A percentile compares a stretch with the other conserved stretches of the same genome.
Evolutionary conservation across 2,888 invertebrate genomes (phyloP).

Genomic region (Ditylenchus weischeri): DNA sequence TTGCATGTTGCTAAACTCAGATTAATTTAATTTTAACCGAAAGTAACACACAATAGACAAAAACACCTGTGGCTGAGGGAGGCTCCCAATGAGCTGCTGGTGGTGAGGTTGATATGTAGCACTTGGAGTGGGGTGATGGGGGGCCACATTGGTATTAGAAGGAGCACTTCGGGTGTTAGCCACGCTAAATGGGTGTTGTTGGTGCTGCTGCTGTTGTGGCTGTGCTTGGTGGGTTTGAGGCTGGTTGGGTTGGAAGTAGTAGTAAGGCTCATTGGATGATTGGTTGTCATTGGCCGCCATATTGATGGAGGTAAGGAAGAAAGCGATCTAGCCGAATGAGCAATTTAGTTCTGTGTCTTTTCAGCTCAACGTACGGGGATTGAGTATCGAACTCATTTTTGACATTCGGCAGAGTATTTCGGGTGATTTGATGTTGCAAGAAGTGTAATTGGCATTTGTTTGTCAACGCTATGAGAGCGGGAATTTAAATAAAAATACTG

Average conservation of each 20-base stretch:
- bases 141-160: background rate
- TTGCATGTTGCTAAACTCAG: background rate
- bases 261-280: background rate
- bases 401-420: too few relatives aligned
- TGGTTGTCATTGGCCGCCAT: background rate
- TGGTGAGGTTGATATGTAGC: background rate
- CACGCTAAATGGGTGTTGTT: background rate
- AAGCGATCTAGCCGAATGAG: too few relatives aligned
- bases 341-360: too few relatives aligned
- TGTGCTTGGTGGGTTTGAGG: background rate
- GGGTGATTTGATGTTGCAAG: too few relatives aligned
- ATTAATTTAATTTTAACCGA: background rate
- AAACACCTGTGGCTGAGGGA: slow-evolving; percentile 2
- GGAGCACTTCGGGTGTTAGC: background rate
- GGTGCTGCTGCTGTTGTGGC: background rate
- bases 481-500: too few relatives aligned
- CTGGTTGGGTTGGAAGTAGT: slow-evolving; percentile 6
- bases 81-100: background rate
- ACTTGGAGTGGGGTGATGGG: slow-evolving; percentile 2
- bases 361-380: too few relatives aligned
- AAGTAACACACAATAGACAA: background rate
- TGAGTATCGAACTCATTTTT: too few relatives aligned
- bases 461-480: too few relatives aligned
- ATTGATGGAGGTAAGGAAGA: background rate
- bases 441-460: too few relatives aligned